Evolutionary conservation across 2,888 invertebrate genomes (phyloP).

Genomic region (Odontomyia ornata): DNA sequence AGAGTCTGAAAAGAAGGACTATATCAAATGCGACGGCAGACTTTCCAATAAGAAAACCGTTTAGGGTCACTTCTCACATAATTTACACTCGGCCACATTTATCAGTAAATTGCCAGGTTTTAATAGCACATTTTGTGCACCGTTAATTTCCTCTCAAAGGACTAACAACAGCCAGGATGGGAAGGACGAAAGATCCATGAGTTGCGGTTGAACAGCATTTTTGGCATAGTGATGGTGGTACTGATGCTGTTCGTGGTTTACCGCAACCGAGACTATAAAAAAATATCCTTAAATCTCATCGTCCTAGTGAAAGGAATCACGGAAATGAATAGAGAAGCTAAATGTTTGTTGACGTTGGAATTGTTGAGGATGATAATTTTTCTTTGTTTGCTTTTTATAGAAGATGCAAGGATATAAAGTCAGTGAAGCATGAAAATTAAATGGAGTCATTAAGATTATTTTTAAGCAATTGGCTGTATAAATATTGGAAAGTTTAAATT

Average conservation of each 20-base stretch:
- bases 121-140: conserved; percentile 42
- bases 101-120: conserved; percentile 42
- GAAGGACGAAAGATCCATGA: no score
- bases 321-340: background rate
- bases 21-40: background rate
- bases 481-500: no score
- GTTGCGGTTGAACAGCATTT: background rate
- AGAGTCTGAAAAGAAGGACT: no score
- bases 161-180: no score
- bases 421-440: no score
- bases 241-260: background rate
- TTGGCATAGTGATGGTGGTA: background rate
- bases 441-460: no score
- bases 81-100: conserved; percentile 39
- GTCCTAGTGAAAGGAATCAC: conserved; percentile 7
- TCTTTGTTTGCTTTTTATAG: no score
- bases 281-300: conserved; percentile 33
- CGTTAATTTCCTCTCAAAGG: conserved; percentile 23
- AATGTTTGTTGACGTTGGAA: no score
- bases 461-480: no score
- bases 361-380: no score
- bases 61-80: conserved; percentile 34
- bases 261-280: conserved; percentile 32
- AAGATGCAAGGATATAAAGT: no score
- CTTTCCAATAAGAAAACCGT: background rate